Evolutionary conservation across 2,113 vertebrate species (phyloP), one percentile per base, ranked within the genome.

Genomic region (Tetrao urogallus): DNA sequence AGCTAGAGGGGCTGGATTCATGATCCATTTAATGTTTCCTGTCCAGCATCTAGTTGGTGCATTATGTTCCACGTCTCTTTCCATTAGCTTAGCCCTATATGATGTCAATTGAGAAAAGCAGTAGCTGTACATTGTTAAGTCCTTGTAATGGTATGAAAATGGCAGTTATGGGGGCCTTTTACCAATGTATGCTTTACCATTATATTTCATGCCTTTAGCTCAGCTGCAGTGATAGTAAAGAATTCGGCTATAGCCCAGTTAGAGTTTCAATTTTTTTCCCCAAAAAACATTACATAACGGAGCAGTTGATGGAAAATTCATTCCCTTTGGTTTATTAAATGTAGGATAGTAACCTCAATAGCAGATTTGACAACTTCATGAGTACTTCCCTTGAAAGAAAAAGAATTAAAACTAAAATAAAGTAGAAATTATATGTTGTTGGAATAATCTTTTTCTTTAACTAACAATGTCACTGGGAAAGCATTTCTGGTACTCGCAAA

Each of bases 1-100:
- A 98, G 98, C 98, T 98, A 75, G 88, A 84, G 98, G 98, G 98
- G 94, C 88, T 97, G 96, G 97, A 98, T 98, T 98, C 98, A 98
- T 94, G 98, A 98, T 97, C 98, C 95, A 98, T 97, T 99, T 98
- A 98, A 97, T 98, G 84, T 97, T 97, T 98, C 95, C 96, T 95
- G 97, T 97, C 97, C 96, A 78, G 94, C 95, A 97, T 98, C 96
- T 98, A 97, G 98, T 97, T 97, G 98, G 97, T 98, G 97, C 98
- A 99, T 98, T 99, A 98, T 99, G 98, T 97, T 98, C 92, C 93
- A 90, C 97, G 99, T 99, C 99, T 98, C 97, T 97, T 98, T 97
- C 96, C 96, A 99, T 99, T 99, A 99, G 97, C 80, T 88, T 96
- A 96, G 92, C 86, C 94, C 91, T 96, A 92, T 97, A 89, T 99